Conservation (phyloP, 2,113 vertebrate genomes). For the Irena cyanogastra region DNA sequence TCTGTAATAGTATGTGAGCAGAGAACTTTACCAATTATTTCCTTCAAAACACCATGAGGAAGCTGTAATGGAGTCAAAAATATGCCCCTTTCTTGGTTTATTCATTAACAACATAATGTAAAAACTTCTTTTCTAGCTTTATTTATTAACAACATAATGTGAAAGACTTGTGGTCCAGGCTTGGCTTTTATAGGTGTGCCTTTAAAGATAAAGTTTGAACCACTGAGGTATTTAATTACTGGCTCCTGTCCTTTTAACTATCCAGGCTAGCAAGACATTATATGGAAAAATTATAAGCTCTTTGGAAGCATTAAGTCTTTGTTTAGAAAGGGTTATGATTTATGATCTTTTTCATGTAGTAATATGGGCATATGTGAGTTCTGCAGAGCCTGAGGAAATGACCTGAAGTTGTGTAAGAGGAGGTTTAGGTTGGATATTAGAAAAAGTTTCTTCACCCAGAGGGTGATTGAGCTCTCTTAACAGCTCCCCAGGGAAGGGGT, state of each 20-base stretch:
- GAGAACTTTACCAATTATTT: background rate
- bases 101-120: background rate
- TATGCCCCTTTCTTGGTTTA: background rate
- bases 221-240: background rate
- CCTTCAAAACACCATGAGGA: background rate
- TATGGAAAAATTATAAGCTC: background rate
- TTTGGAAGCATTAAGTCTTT: background rate
- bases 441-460: background rate
- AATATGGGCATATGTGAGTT: background rate
- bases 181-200: background rate
- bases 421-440: background rate
- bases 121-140: background rate
- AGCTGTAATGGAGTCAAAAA: background rate
- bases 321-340: background rate
- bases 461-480: fast-evolving
- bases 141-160: background rate
- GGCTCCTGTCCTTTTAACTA: background rate
- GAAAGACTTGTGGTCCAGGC: background rate
- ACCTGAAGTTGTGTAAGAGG: background rate
- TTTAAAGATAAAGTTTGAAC: background rate
- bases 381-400: background rate
- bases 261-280: background rate
- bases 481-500: background rate
- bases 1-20: background rate
- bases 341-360: background rate